phyloP scores from a whole-genome alignment of 2,888 invertebrate species.

The Trachelus tabidus region DNA sequence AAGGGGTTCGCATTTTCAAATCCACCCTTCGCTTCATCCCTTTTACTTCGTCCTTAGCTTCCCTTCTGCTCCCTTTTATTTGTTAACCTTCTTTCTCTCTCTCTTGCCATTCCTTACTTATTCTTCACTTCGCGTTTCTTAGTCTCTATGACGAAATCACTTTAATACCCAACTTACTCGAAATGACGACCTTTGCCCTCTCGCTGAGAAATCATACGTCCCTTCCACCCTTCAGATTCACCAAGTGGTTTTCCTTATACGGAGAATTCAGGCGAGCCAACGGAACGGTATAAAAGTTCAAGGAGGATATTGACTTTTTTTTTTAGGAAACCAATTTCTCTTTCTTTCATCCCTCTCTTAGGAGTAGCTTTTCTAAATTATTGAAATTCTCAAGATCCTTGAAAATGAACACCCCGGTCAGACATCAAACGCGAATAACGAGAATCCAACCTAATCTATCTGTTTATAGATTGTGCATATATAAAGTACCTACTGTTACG shows the following conservation, averaged over 20 bases:
- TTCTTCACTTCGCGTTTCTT: constrained; percentile 14
- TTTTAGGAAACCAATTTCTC: neutral
- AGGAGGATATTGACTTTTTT: neutral
- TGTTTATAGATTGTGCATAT: neutral
- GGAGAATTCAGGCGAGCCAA: neutral
- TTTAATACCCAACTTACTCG: constrained; percentile 32
- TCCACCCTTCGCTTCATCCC: constrained; percentile 15
- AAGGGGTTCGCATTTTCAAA: constrained; percentile 36
- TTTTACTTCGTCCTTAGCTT: constrained; percentile 22
- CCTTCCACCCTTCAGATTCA: neutral
- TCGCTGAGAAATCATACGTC: neutral
- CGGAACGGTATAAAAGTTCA: neutral
- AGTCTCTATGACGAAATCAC: constrained; percentile 19
- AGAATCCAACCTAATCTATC: neutral
- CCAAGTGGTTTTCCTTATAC: neutral
- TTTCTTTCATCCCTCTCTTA: neutral
- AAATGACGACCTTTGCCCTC: constrained; percentile 18
- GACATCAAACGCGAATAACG: neutral
- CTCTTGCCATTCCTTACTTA: neutral
- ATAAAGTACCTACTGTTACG: neutral
- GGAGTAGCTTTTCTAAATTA: neutral
- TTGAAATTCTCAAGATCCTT: neutral
- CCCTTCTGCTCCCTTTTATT: constrained; percentile 2
- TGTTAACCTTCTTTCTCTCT: neutral
- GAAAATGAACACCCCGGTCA: neutral